Base-by-base conservation (phyloP, 1,140 invertebrate species). In the Platyura marginata region DNA sequence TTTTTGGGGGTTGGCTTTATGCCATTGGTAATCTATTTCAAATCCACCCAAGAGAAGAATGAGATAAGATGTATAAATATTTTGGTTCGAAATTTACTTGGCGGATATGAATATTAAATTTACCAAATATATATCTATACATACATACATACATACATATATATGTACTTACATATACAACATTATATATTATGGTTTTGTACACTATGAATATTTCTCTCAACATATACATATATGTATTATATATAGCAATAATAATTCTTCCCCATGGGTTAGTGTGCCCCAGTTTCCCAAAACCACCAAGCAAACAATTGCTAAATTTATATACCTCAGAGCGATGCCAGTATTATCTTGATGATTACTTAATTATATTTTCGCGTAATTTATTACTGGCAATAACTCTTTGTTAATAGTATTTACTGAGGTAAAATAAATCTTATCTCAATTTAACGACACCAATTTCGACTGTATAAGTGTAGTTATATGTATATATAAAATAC, bases 21-120 rank as follows among this genome's bases (percentile, higher is more conserved):
- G 39, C 39, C 39, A 40, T 21, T 40, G 21, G 39, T 40, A 40
- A 40, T 40, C 39, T 40, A 40, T 40, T 40, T 20, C 39, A 21
- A 40, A 40, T 40, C 15, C 39, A 40, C 6, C 39, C 39, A 40
- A 40, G 39, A 40, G 21, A 11, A 40, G 11, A 40, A 40, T n/a
- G 13, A 40, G 39, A 40, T 21, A 20, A 21, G 39, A 10, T 19
- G 13, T 20, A 40, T 40, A 21, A 40, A 40, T 40, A 21, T 40
- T 18, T 40, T 15, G 19, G 21, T 8, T 40, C 6, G 21, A 19
- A 21, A 21, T 21, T 40, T 6, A 15, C 8, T 37, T 15, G 16
- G 8, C 35, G 6, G 8, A 15, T 8, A 10, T 37, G 35, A 37
- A 19, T 37, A 37, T 15, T 37, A 37, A 15, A 19, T 19, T 15